A percentile compares a stretch with the other conserved stretches of the same genome.
Conservation (phyloP, 35 echinoderm and acorn worm genomes). For the Holothuria glaberrima region DNA sequence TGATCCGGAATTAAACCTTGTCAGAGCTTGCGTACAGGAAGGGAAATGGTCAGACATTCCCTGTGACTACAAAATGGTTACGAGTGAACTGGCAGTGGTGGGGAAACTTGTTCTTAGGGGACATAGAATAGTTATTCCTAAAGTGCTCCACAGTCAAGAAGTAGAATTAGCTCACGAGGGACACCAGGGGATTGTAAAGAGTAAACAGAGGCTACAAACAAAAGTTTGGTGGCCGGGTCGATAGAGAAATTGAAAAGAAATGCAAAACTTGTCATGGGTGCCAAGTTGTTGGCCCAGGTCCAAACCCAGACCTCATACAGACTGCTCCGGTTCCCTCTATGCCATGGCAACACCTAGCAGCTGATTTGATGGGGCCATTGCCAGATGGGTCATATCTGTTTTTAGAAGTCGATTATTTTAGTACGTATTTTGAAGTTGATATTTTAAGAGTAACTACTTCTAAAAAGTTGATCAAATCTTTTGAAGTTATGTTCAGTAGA, state of each 20-base stretch:
- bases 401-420: conserved; percentile 75
- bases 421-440: conserved; percentile 65
- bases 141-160: conserved; percentile 30
- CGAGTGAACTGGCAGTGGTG: conserved; percentile 13
- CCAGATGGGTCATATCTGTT: conserved; percentile 65
- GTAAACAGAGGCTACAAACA: conserved; percentile 62
- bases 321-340: conserved; percentile 38
- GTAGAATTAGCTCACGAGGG: conserved; percentile 71
- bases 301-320: conserved; percentile 52
- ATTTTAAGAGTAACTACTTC: conserved; percentile 52
- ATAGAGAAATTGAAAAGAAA: conserved; percentile 65
- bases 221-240: conserved; percentile 76
- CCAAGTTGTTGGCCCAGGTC: conserved; percentile 60
- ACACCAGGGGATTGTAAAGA: conserved; percentile 65
- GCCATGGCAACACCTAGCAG: conserved; percentile 77
- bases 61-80: conserved; percentile 26
- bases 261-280: conserved; percentile 76
- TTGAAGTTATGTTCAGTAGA: conserved; percentile 65
- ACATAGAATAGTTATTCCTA: conserved; percentile 9
- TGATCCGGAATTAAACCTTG: conserved; percentile 1
- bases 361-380: conserved; percentile 66
- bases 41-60: conserved; percentile 6
- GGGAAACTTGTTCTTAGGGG: conserved; percentile 32
- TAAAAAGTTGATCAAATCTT: conserved; percentile 51
- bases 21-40: neutral